Conservation (phyloP, 2,888 invertebrate species). For the Cosmia pyralina region DNA sequence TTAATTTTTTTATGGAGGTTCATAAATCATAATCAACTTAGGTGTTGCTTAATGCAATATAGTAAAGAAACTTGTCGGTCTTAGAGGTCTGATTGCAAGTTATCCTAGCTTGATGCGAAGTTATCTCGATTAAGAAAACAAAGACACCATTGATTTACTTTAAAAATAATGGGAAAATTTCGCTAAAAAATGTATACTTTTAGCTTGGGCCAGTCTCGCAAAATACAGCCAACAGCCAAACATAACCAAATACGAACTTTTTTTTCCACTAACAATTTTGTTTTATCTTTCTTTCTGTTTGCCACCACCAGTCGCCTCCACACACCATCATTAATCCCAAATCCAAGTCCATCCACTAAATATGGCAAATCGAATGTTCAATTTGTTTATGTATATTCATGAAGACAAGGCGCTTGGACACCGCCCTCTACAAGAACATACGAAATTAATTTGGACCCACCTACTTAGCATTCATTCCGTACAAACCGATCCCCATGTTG, state of each 20-base stretch:
- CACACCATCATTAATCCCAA: slow-evolving; percentile 6
- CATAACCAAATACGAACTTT: neutral
- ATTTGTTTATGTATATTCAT: slow-evolving; percentile 74
- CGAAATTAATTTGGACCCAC: slow-evolving; percentile 81
- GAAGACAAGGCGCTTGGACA: slow-evolving; percentile 51
- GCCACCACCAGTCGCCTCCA: neutral
- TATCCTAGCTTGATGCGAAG: no score
- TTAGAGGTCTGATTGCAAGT: neutral
- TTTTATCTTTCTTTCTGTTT: neutral
- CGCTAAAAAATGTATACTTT: neutral
- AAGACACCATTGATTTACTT: neutral
- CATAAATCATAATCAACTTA: neutral
- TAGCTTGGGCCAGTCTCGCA: neutral
- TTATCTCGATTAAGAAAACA: no score
- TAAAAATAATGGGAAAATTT: neutral
- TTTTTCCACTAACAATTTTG: neutral
- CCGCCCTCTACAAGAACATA: slow-evolving; percentile 75
- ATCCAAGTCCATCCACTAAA: slow-evolving; percentile 44
- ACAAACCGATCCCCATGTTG: slow-evolving; percentile 70
- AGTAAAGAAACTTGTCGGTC: neutral
- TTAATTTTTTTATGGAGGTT: neutral
- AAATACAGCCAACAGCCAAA: neutral
- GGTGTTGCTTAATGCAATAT: neutral
- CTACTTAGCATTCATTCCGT: slow-evolving; percentile 82
- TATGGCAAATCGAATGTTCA: slow-evolving; percentile 61